Conservation (phyloP, 2,797 vertebrate genomes). For the Urocyon cinereoargenteus region DNA sequence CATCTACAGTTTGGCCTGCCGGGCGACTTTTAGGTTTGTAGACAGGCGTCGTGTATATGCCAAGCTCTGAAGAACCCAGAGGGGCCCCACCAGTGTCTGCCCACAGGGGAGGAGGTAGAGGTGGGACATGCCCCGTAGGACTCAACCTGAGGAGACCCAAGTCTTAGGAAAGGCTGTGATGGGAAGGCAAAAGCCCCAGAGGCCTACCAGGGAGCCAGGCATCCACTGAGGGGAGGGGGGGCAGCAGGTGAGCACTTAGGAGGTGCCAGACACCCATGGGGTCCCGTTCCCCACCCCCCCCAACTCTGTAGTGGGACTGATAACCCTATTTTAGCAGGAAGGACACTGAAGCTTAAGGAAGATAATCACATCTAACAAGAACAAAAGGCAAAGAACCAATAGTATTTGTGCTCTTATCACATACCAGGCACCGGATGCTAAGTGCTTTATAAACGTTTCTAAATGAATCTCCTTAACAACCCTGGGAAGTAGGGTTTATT, state of each 20-base stretch:
- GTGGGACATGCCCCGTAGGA: not conserved
- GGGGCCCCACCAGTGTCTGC: accelerated
- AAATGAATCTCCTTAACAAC: not conserved
- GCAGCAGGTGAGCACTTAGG: accelerated
- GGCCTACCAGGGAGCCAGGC: no score
- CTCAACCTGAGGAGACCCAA: not conserved
- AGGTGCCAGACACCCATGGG: not conserved
- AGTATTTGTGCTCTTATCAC: not conserved
- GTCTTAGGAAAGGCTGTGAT: accelerated
- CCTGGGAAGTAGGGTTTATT: not conserved
- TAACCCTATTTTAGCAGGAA: not conserved
- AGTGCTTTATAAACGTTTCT: not conserved
- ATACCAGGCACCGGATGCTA: not conserved
- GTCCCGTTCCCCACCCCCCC: not conserved
- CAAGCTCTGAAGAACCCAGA: not conserved
- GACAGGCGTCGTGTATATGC: no score
- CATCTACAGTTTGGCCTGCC: accelerated
- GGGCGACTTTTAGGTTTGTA: not conserved
- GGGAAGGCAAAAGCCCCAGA: not conserved
- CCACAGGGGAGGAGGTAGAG: not conserved
- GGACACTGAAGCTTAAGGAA: not conserved
- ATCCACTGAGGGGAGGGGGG: no score
- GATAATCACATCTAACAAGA: not conserved
- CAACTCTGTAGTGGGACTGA: not conserved
- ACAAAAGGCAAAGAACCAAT: not conserved